Evolutionary conservation across 2,888 invertebrate genomes (phyloP).

Genomic region (Tetranychus piercei): DNA sequence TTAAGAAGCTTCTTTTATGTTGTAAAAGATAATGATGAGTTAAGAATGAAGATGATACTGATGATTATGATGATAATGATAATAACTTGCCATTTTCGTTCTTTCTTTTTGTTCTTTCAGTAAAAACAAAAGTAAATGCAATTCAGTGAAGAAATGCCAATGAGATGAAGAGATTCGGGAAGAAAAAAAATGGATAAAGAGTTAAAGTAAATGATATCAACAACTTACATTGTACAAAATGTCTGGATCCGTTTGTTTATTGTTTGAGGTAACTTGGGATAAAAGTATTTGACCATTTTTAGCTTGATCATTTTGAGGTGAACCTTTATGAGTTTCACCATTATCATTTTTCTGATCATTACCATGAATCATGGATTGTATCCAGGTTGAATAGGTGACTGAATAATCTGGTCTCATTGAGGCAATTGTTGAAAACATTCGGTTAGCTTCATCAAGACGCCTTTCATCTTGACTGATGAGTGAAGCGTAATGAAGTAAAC

Average conservation of each 20-base stretch:
- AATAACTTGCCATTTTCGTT: neutral
- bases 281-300: constrained; percentile 4
- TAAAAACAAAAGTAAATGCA: no score
- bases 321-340: neutral
- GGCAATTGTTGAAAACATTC: neutral
- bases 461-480: constrained; percentile 13
- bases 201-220: neutral
- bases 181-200: no score
- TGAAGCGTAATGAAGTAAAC: constrained; percentile 4
- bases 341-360: neutral
- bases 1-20: neutral
- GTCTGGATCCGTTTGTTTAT: constrained; percentile 17
- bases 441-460: constrained; percentile 15
- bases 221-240: constrained; percentile 22
- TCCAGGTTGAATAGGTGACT: constrained; percentile 16
- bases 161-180: no score
- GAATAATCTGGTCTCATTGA: constrained; percentile 15
- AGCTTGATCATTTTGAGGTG: neutral
- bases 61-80: neutral
- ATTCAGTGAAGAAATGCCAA: no score
- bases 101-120: no score
- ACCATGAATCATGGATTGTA: constrained; percentile 14
- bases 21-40: neutral
- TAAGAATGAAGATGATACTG: neutral
- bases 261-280: constrained; percentile 13